Evolutionary conservation across 2,888 invertebrate genomes (phyloP).

Genomic region (Halictus ligatus): DNA sequence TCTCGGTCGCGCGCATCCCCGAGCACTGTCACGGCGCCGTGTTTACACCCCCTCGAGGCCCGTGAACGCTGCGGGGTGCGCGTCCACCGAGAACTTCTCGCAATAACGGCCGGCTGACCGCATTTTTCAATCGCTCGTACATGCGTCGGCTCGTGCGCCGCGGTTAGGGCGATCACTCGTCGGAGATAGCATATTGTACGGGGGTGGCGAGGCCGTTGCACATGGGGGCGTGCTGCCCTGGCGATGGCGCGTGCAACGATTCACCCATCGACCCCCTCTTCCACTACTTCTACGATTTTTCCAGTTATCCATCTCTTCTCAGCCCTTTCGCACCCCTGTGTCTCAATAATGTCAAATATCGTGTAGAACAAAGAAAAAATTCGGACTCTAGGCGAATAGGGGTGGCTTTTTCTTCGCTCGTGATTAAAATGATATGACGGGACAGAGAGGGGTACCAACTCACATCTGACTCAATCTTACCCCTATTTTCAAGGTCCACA

Average conservation of each 20-base stretch:
- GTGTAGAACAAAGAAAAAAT: background rate
- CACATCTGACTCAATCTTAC: no score
- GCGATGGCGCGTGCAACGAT: slow-evolving; percentile 76
- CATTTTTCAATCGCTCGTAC: slow-evolving; percentile 73
- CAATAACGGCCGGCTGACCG: slow-evolving; percentile 73
- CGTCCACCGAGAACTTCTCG: slow-evolving; percentile 69
- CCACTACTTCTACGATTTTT: background rate
- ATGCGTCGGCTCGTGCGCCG: slow-evolving; percentile 71
- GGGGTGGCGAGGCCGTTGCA: slow-evolving; percentile 65
- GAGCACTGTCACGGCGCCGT: slow-evolving; percentile 12
- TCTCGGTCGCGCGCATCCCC: background rate
- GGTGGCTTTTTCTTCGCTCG: background rate
- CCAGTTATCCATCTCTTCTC: background rate
- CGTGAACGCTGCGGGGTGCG: slow-evolving; percentile 15
- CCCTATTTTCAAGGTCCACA: no score
- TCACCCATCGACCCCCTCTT: slow-evolving; percentile 63
- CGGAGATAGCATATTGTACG: slow-evolving; percentile 77
- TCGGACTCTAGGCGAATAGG: background rate
- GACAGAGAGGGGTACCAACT: no score
- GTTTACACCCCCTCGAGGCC: slow-evolving; percentile 1
- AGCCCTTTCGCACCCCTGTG: background rate
- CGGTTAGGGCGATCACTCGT: slow-evolving; percentile 80
- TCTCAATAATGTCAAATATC: background rate
- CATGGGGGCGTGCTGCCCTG: slow-evolving; percentile 74
- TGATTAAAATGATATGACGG: background rate